These are phyloP conservation scores for Drosophila kepulauana DNA, from an alignment of 1,140 invertebrate genomes.

Conservation along the genomic window DNA sequence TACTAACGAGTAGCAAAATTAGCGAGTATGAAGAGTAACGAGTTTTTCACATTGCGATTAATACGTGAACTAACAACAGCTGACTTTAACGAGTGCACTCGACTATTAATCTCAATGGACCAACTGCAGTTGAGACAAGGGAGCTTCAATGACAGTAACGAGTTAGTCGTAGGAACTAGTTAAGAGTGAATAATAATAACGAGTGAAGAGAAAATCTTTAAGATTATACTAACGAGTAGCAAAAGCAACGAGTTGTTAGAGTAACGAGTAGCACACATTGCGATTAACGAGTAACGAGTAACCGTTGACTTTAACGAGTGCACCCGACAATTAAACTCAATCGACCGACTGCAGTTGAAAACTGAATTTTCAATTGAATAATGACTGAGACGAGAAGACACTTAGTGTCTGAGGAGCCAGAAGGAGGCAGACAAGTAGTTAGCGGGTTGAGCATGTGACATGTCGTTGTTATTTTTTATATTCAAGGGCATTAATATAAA, in stretches of 20 bases:
- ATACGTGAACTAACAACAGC: too few relatives aligned
- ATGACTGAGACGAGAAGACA: neutral
- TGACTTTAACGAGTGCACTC: too few relatives aligned
- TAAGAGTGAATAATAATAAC: too few relatives aligned
- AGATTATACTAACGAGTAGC: too few relatives aligned
- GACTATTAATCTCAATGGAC: too few relatives aligned
- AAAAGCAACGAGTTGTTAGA: neutral
- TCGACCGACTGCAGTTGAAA: too few relatives aligned
- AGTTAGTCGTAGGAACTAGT: neutral
- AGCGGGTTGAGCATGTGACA: slow-evolving; percentile 26
- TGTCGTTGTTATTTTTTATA: slow-evolving; percentile 41
- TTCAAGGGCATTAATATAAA: slow-evolving; percentile 74
- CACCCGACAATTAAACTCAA: neutral
- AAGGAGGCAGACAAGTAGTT: slow-evolving; percentile 35
- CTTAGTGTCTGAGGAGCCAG: slow-evolving; percentile 25
- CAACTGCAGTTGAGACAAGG: too few relatives aligned
- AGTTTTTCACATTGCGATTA: neutral
- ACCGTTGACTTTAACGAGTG: neutral
- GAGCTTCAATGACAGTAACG: too few relatives aligned
- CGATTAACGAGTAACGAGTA: neutral
- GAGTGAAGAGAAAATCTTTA: too few relatives aligned
- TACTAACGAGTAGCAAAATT: too few relatives aligned
- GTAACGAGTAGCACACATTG: neutral
- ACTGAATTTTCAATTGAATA: neutral
- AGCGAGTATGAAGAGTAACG: neutral